These are phyloP conservation scores for Temnothorax unifasciatus DNA, from an alignment of 2,888 invertebrate species.

Conservation along the genomic window DNA sequence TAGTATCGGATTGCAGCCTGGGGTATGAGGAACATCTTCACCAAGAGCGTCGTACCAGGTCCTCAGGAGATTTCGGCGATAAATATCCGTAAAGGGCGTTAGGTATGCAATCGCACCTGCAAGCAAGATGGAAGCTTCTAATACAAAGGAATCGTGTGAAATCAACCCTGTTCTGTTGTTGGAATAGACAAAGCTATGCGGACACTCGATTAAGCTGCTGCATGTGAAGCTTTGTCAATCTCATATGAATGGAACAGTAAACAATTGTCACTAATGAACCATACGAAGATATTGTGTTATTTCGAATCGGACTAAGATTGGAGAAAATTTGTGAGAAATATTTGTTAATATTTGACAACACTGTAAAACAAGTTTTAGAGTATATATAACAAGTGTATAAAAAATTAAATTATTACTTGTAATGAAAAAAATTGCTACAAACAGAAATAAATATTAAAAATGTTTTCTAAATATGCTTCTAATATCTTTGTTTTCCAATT, in stretches of 20 bases:
- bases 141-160: conserved; percentile 10
- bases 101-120: conserved; percentile 93
- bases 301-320: background rate
- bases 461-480: background rate
- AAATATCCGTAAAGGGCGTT: conserved; percentile 92
- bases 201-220: conserved; percentile 33
- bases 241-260: conserved; percentile 28
- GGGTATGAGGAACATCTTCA: conserved; percentile 89
- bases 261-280: conserved; percentile 32
- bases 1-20: conserved; percentile 89
- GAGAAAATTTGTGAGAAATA: conserved; percentile 1
- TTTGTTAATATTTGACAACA: background rate
- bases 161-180: conserved; percentile 12
- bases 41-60: conserved; percentile 88
- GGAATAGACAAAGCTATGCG: conserved; percentile 30
- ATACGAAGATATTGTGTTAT: conserved; percentile 33
- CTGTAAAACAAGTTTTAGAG: background rate
- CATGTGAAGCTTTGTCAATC: conserved; percentile 24
- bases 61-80: conserved; percentile 87
- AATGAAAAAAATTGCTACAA: background rate
- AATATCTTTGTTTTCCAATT: background rate
- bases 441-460: background rate
- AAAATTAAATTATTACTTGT: background rate
- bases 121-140: conserved; percentile 19
- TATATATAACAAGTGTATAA: background rate